A percentile compares a stretch with the other conserved stretches of the same genome.
These are phyloP conservation scores for Phlogophora meticulosa DNA, from an alignment of 2,888 invertebrate species.

Conservation along the genomic window DNA sequence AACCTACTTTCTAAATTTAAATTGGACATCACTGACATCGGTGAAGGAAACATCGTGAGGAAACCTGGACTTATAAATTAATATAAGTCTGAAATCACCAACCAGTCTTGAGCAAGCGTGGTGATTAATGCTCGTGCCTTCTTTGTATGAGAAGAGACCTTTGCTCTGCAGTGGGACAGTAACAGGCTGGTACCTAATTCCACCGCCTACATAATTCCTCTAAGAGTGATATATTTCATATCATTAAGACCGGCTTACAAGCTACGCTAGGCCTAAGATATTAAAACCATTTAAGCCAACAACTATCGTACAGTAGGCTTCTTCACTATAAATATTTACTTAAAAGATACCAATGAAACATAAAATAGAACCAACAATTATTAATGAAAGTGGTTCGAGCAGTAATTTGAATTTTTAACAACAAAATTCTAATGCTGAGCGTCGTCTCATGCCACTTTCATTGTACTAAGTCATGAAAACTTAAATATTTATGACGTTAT, in stretches of 20 bases:
- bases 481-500: neutral
- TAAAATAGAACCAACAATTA: neutral
- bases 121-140: too few species aligned
- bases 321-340: constrained; percentile 5
- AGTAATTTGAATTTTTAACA: neutral
- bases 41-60: too few species aligned
- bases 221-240: neutral
- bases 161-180: too few species aligned
- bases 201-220: neutral
- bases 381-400: constrained; percentile 6
- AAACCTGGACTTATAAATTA: too few species aligned
- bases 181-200: too few species aligned
- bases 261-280: neutral
- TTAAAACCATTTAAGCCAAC: neutral
- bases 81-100: too few species aligned
- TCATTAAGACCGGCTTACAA: neutral
- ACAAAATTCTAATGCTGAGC: neutral
- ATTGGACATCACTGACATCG: too few species aligned
- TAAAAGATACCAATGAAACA: neutral
- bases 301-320: neutral
- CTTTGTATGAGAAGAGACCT: too few species aligned
- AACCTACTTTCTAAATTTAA: too few species aligned
- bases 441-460: too few species aligned
- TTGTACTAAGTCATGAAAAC: neutral
- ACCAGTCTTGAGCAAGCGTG: too few species aligned